Evolutionary conservation across 2,113 vertebrate genomes (phyloP).

Genomic region (Antechinus flavipes): DNA sequence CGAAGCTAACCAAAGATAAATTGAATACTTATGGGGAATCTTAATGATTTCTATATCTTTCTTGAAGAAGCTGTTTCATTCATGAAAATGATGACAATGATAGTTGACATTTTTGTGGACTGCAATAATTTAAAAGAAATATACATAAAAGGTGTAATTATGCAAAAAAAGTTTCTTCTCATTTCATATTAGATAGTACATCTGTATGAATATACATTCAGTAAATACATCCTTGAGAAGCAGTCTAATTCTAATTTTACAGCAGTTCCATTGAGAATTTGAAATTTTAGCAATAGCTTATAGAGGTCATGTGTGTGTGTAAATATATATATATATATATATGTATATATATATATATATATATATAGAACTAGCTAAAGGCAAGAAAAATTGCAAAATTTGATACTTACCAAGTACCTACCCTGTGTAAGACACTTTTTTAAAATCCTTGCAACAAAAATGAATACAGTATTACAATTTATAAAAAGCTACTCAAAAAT

Average conservation of each 20-base stretch:
- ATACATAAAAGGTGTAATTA: not conserved
- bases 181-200: not conserved
- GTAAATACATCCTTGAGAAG: not conserved
- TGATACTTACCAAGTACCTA: too few species aligned
- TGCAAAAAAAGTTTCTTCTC: not conserved
- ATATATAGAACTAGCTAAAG: too few species aligned
- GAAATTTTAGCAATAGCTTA: not conserved
- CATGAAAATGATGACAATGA: not conserved
- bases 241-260: not conserved
- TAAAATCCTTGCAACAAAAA: too few species aligned
- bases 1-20: not conserved
- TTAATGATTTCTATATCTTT: not conserved
- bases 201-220: not conserved
- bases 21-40: not conserved
- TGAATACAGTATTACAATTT: too few species aligned
- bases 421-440: too few species aligned
- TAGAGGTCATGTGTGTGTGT: not conserved
- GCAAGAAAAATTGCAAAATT: too few species aligned
- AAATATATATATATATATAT: too few species aligned
- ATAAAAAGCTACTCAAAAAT: too few species aligned
- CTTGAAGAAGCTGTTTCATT: not conserved
- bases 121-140: not conserved
- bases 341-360: too few species aligned
- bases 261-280: not conserved
- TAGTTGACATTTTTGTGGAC: not conserved